These are phyloP conservation scores for Dendrolimus houi DNA, from an alignment of 2,888 invertebrate species.

Conservation along the genomic window DNA sequence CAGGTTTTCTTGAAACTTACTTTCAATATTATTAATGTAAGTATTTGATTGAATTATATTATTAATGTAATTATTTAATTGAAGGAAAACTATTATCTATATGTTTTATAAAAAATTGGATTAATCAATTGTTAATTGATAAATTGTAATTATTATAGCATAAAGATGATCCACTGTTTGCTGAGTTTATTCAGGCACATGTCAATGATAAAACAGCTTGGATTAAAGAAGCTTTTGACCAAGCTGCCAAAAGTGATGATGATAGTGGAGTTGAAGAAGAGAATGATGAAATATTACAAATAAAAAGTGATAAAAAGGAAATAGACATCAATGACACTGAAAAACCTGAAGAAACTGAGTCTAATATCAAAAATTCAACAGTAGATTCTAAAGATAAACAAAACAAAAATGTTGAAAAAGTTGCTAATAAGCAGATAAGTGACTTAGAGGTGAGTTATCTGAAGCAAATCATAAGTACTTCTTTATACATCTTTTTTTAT, in stretches of 20 bases:
- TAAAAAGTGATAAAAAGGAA: conserved; percentile 4
- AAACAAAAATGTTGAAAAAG: conserved; percentile 67
- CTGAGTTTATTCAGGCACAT: conserved; percentile 93
- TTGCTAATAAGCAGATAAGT: conserved; percentile 83
- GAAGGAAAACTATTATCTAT: no score
- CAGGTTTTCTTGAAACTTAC: no score
- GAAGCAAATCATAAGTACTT: not conserved
- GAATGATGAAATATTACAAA: conserved; percentile 8
- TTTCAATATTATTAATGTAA: no score
- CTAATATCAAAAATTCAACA: conserved; percentile 6
- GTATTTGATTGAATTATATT: no score
- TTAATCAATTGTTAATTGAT: no score
- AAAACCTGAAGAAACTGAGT: conserved; percentile 21
- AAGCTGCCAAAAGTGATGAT: conserved; percentile 45
- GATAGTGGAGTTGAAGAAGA: conserved; percentile 49
- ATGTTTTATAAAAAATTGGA: no score
- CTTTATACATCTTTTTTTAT: no score
- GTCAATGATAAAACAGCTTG: conserved; percentile 65
- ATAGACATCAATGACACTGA: conserved; percentile 4
- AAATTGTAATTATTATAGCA: conserved; percentile 64
- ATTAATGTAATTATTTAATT: no score
- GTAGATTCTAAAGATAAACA: conserved; percentile 16
- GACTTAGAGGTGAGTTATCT: conserved; percentile 79
- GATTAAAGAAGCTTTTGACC: conserved; percentile 52
- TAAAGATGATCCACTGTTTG: conserved; percentile 91